phyloP scores from a whole-genome alignment of 2,888 invertebrate genomes.

The Onchidella celtica region DNA sequence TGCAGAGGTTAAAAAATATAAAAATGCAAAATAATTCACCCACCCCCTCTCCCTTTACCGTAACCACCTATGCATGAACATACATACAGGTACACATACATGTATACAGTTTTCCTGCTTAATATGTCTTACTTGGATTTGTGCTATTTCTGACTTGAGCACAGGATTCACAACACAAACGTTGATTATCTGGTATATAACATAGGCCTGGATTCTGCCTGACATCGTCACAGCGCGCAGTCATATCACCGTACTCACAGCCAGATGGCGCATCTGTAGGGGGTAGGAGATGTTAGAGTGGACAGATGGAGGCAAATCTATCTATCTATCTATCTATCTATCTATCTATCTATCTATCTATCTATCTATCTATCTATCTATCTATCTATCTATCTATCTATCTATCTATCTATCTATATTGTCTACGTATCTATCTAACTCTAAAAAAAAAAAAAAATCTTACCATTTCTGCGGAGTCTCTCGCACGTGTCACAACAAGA shows the following conservation, averaged over 20 bases:
- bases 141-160: slow-evolving; percentile 58
- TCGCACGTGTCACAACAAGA: slow-evolving; percentile 69
- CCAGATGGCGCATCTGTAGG: slow-evolving; percentile 41
- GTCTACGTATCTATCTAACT: too few relatives aligned
- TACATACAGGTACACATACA: slow-evolving; percentile 9
- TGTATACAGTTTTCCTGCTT: too few relatives aligned
- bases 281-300: too few relatives aligned
- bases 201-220: slow-evolving; percentile 65
- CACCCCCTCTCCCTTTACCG: background rate
- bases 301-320: background rate
- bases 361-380: background rate
- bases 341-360: background rate
- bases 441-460: slow-evolving; percentile 2
- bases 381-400: too few relatives aligned
- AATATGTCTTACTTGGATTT: slow-evolving; percentile 61
- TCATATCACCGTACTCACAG: slow-evolving; percentile 70
- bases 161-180: slow-evolving; percentile 71
- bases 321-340: too few relatives aligned
- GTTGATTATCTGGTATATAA: slow-evolving; percentile 68
- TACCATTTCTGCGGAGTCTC: slow-evolving; percentile 46
- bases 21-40: background rate
- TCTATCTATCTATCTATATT: too few relatives aligned
- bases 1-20: too few relatives aligned
- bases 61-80: background rate
- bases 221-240: slow-evolving; percentile 62